Percentiles rank a stretch among this genome's conserved stretches.
Conservation (phyloP, 2,888 invertebrate genomes). For the Hipparchia semele region DNA sequence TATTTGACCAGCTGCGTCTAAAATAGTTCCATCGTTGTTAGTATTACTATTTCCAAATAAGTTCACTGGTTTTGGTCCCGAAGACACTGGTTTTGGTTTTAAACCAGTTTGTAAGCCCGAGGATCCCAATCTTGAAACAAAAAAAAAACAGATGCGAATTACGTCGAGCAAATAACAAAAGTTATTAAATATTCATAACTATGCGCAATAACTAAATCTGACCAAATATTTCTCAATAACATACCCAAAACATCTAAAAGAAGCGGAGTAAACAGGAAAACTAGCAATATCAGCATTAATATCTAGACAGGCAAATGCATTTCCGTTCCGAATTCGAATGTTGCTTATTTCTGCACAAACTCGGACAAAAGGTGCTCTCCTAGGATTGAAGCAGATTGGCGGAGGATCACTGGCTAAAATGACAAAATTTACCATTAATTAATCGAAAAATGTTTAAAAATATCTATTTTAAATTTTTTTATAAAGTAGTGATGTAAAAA, state of each 20-base stretch:
- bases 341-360: conserved; percentile 91
- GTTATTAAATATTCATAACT: too few species aligned
- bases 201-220: not conserved
- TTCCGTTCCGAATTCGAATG: conserved; percentile 89
- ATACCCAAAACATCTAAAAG: conserved; percentile 79
- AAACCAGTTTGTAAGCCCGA: conserved; percentile 74
- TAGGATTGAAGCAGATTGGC: conserved; percentile 87
- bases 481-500: not conserved
- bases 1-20: conserved; percentile 43
- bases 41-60: conserved; percentile 64
- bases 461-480: not conserved
- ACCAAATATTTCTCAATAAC: conserved; percentile 10
- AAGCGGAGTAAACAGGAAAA: conserved; percentile 82
- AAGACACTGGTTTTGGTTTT: conserved; percentile 70
- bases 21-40: conserved; percentile 52
- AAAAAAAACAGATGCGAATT: too few species aligned
- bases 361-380: conserved; percentile 86
- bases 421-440: conserved; percentile 17
- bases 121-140: conserved; percentile 65
- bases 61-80: conserved; percentile 68
- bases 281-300: conserved; percentile 86
- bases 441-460: not conserved
- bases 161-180: too few species aligned
- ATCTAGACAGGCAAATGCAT: conserved; percentile 90
- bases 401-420: conserved; percentile 88